phyloP scores from a whole-genome alignment of 2,888 invertebrate genomes.

The Alsophila aescularia region DNA sequence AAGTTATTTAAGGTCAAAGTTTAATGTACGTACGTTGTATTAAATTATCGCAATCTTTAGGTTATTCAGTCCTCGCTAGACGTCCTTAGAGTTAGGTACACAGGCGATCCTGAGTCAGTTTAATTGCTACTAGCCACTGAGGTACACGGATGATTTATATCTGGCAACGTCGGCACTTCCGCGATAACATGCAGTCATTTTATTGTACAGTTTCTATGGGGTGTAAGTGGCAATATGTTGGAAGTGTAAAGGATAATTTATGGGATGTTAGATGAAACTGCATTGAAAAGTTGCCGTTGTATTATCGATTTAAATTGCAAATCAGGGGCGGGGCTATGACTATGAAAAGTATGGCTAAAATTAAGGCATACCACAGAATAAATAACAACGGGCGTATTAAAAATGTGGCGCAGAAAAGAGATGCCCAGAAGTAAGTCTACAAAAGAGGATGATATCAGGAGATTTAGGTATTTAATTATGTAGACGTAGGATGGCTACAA shows the following conservation, averaged over 20 bases:
- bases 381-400: too few species aligned
- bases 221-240: slow-evolving; percentile 11
- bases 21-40: too few species aligned
- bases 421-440: too few species aligned
- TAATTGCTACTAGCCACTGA: slow-evolving; percentile 40
- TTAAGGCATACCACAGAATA: too few species aligned
- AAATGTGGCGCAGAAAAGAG: too few species aligned
- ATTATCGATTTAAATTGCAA: too few species aligned
- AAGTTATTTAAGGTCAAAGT: too few species aligned
- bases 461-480: too few species aligned
- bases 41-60: neutral
- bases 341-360: too few species aligned
- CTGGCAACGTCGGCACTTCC: slow-evolving; percentile 21
- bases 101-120: slow-evolving; percentile 33
- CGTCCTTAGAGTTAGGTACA: slow-evolving; percentile 11
- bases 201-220: slow-evolving; percentile 1
- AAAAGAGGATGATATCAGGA: too few species aligned
- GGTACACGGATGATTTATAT: slow-evolving; percentile 40
- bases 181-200: slow-evolving; percentile 4
- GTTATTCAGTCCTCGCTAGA: slow-evolving; percentile 6
- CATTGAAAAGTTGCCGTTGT: neutral
- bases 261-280: neutral
- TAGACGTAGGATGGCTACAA: too few species aligned
- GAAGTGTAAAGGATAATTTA: slow-evolving; percentile 3
- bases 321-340: too few species aligned